A percentile compares a stretch with the other conserved stretches of the same genome.
Evolutionary conservation across 1,140 invertebrate genomes (phyloP).

Genomic region (Lamellibrachia luymesi): DNA sequence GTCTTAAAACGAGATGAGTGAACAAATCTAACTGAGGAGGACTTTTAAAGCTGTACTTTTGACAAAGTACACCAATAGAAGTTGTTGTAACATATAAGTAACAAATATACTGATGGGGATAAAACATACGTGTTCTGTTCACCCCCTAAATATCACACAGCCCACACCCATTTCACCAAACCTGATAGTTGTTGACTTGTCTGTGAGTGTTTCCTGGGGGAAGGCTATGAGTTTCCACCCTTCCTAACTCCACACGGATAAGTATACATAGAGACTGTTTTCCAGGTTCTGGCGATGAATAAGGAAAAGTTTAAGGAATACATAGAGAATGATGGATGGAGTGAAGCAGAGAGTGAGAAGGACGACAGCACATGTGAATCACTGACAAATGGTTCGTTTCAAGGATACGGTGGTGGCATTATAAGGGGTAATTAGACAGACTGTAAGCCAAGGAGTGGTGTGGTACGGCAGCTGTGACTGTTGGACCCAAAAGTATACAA

Average conservation of each 20-base stretch:
- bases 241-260: neutral
- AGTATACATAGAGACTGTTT: neutral
- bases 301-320: conserved; percentile 35
- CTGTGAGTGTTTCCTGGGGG: neutral
- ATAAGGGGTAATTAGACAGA: no score
- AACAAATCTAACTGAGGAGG: no score
- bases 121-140: neutral
- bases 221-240: neutral
- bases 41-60: neutral
- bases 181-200: no score
- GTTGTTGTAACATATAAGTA: neutral
- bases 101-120: neutral
- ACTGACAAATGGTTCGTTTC: conserved; percentile 23
- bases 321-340: conserved; percentile 43
- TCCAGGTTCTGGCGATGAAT: conserved; percentile 39
- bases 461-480: no score
- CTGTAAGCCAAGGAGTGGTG: no score
- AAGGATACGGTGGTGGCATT: neutral
- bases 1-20: no score
- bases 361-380: conserved; percentile 20
- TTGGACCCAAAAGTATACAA: no score
- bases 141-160: neutral
- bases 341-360: conserved; percentile 35
- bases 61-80: neutral
- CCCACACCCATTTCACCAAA: neutral